phyloP scores from a whole-genome alignment of 2,888 invertebrate species.

The Synanthedon andrenaeformis region DNA sequence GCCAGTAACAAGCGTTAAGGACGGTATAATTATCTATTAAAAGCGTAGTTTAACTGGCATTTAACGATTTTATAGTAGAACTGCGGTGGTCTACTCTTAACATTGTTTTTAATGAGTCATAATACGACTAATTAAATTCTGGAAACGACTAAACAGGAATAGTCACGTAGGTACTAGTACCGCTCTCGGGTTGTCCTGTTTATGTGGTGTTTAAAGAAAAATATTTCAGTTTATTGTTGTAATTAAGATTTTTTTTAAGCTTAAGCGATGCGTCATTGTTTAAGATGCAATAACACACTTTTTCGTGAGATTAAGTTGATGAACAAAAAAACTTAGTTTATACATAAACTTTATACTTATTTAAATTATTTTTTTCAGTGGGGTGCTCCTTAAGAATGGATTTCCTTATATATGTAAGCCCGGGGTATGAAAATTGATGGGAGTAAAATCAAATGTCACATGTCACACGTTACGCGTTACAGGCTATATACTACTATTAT shows the following conservation, averaged over 20 bases:
- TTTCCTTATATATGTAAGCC: too few species aligned
- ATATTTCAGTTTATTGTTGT: background rate
- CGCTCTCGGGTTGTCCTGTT: background rate
- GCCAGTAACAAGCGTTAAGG: constrained; percentile 17
- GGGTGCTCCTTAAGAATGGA: too few species aligned
- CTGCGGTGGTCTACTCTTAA: constrained; percentile 52
- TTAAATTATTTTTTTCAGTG: too few species aligned
- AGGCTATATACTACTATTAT: too few species aligned
- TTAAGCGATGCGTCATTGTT: too few species aligned
- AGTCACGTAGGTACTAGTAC: constrained; percentile 14
- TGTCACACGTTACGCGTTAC: too few species aligned
- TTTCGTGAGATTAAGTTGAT: constrained; percentile 8
- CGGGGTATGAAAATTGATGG: too few species aligned
- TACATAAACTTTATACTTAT: too few species aligned
- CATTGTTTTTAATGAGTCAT: constrained; percentile 66
- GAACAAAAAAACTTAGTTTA: too few species aligned
- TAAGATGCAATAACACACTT: background rate
- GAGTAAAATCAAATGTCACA: too few species aligned
- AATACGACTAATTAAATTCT: constrained; percentile 57
- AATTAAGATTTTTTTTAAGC: too few species aligned
- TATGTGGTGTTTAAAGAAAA: background rate
- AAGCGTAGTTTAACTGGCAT: constrained; percentile 37
- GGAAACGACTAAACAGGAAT: constrained; percentile 28
- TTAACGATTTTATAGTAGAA: constrained; percentile 45
- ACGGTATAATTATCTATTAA: constrained; percentile 39